Percentiles rank a stretch among this genome's conserved stretches.
These are phyloP conservation scores for Lochmaea capreae DNA, from an alignment of 2,888 invertebrate species.

Conservation along the genomic window DNA sequence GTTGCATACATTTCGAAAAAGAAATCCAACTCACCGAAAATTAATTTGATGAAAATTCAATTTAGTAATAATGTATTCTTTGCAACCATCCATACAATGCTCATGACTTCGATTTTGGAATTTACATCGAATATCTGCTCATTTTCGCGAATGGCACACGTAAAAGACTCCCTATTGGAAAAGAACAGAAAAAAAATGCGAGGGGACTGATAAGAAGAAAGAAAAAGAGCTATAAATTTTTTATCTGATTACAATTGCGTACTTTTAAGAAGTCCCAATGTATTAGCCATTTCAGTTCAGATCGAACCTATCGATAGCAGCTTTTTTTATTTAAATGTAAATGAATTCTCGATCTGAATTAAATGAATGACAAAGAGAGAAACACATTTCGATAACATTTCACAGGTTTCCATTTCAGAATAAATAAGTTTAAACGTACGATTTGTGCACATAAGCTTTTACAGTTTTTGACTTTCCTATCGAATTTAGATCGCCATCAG, in stretches of 20 bases:
- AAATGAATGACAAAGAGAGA: constrained; percentile 36
- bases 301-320: constrained; percentile 42
- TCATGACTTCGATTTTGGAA: neutral
- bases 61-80: neutral
- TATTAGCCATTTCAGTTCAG: constrained; percentile 41
- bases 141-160: neutral
- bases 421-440: constrained; percentile 25
- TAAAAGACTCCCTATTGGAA: constrained; percentile 10
- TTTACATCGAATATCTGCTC: neutral
- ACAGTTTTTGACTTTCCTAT: neutral
- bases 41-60: neutral
- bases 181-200: constrained; percentile 18
- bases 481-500: too few relatives aligned
- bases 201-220: constrained; percentile 29
- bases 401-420: constrained; percentile 32
- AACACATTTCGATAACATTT: constrained; percentile 34
- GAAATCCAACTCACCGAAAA: neutral
- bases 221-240: constrained; percentile 40
- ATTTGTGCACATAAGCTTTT: neutral
- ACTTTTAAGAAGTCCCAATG: constrained; percentile 41
- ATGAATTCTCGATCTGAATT: constrained; percentile 38
- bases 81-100: neutral
- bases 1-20: too few relatives aligned
- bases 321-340: constrained; percentile 45
- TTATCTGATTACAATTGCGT: constrained; percentile 41